Percentiles rank a stretch among this genome's conserved stretches.
These are phyloP conservation scores for Parus major DNA, from an alignment of 2,113 vertebrate genomes.

Conservation along the genomic window DNA sequence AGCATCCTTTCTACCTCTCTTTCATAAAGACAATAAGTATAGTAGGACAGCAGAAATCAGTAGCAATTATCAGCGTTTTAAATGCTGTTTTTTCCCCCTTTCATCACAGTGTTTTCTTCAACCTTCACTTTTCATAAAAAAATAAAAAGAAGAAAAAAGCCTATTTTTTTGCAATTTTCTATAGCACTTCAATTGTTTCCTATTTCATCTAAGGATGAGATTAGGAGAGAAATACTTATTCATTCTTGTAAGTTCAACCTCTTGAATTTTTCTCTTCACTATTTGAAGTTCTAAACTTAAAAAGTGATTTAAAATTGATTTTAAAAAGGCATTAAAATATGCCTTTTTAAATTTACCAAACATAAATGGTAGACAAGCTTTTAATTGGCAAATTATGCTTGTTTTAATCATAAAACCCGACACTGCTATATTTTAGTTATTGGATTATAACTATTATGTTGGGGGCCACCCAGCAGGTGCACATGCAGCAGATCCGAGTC, in stretches of 20 bases:
- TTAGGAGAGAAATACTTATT: neutral
- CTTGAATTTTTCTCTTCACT: neutral
- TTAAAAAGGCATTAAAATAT: neutral
- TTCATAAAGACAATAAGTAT: neutral
- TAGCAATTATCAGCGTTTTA: neutral
- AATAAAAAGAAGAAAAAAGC: fast-evolving
- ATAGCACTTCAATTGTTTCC: neutral
- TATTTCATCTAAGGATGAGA: neutral
- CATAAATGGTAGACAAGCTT: neutral
- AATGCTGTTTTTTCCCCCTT: fast-evolving
- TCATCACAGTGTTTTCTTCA: neutral
- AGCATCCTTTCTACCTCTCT: neutral
- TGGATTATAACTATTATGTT: neutral
- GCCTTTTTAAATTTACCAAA: no score
- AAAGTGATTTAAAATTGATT: neutral
- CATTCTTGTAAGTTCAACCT: neutral
- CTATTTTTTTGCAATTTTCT: neutral
- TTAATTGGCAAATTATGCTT: neutral
- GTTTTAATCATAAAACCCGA: neutral
- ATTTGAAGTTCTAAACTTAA: neutral
- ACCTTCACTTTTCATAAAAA: neutral
- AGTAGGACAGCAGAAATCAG: neutral
- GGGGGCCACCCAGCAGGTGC: neutral
- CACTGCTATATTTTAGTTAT: neutral
- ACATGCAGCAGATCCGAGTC: neutral